A percentile compares a stretch with the other conserved stretches of the same genome.
phyloP scores from a whole-genome alignment of 2,888 invertebrate species.

The Phengaris alcon region DNA sequence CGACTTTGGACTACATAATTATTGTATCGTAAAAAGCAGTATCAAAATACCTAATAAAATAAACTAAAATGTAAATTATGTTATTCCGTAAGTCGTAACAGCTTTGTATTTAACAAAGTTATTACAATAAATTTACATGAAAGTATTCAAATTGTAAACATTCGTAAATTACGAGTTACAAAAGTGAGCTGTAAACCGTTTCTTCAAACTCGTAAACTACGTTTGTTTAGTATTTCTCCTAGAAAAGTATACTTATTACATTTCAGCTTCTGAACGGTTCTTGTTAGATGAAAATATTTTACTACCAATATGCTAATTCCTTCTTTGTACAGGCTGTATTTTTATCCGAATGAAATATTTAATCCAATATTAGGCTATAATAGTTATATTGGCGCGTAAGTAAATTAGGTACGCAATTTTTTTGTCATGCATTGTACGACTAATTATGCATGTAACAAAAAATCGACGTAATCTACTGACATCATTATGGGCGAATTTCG shows the following conservation, averaged over 20 bases:
- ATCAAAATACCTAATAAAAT: neutral
- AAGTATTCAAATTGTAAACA: constrained; percentile 21
- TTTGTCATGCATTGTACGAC: too few relatives aligned
- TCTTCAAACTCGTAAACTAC: constrained; percentile 4
- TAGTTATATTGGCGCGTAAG: too few relatives aligned
- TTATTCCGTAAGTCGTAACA: neutral
- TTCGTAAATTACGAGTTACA: constrained; percentile 11
- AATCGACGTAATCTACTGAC: too few relatives aligned
- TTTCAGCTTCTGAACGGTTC: neutral
- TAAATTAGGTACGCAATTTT: too few relatives aligned
- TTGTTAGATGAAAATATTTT: too few relatives aligned
- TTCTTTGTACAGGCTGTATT: too few relatives aligned
- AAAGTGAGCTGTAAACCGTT: constrained; percentile 10
- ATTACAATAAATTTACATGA: constrained; percentile 20
- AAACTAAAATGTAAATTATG: neutral
- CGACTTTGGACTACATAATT: neutral
- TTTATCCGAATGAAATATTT: too few relatives aligned
- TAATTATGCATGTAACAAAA: too few relatives aligned
- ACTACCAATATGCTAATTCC: too few relatives aligned
- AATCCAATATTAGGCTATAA: too few relatives aligned
- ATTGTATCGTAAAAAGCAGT: neutral
- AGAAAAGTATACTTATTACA: neutral
- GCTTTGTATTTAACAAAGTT: neutral
- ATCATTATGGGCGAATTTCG: too few relatives aligned
- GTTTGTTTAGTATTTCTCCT: constrained; percentile 16